Percentiles rank a stretch among this genome's conserved stretches.
phyloP scores from a whole-genome alignment of 1,140 invertebrate genomes.

The Cardiocondyla obscurior region DNA sequence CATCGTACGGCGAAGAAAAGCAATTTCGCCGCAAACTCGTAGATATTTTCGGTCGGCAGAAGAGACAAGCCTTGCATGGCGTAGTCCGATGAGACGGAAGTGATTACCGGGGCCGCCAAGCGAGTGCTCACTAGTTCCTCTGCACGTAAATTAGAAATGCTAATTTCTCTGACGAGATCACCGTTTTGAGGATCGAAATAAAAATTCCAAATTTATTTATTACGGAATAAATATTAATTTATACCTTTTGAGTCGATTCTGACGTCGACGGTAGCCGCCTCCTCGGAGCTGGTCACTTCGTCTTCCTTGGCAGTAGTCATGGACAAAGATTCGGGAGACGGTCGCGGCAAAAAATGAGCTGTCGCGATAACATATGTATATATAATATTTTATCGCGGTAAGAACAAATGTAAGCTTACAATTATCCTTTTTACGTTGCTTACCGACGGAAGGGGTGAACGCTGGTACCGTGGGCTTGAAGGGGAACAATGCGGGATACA shows the following conservation, averaged over 20 bases:
- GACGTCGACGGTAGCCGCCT: slow-evolving; percentile 79
- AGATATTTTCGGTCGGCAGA: slow-evolving; percentile 86
- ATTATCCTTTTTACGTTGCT: slow-evolving; percentile 19
- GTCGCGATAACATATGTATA: background rate
- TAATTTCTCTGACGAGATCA: background rate
- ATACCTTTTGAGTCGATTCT: slow-evolving; percentile 64
- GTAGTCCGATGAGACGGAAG: slow-evolving; percentile 72
- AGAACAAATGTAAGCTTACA: background rate
- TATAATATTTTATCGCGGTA: slow-evolving; percentile 7
- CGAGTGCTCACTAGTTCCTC: slow-evolving; percentile 70
- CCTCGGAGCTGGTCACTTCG: slow-evolving; percentile 90
- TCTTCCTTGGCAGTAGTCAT: slow-evolving; percentile 86
- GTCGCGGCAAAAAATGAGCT: slow-evolving; percentile 78
- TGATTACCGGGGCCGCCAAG: slow-evolving; percentile 71
- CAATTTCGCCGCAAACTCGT: slow-evolving; percentile 91
- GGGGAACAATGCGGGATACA: slow-evolving; percentile 82
- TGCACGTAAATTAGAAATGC: slow-evolving; percentile 1
- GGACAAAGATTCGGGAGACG: slow-evolving; percentile 73
- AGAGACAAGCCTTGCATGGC: slow-evolving; percentile 76
- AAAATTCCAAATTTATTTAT: background rate
- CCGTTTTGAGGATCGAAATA: background rate
- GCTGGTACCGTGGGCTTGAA: slow-evolving; percentile 81
- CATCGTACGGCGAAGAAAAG: slow-evolving; percentile 91
- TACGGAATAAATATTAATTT: background rate
- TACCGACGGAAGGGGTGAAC: slow-evolving; percentile 74